These are phyloP conservation scores for Lasioglossum oenotherae DNA, from an alignment of 2,888 invertebrate species.

Conservation along the genomic window DNA sequence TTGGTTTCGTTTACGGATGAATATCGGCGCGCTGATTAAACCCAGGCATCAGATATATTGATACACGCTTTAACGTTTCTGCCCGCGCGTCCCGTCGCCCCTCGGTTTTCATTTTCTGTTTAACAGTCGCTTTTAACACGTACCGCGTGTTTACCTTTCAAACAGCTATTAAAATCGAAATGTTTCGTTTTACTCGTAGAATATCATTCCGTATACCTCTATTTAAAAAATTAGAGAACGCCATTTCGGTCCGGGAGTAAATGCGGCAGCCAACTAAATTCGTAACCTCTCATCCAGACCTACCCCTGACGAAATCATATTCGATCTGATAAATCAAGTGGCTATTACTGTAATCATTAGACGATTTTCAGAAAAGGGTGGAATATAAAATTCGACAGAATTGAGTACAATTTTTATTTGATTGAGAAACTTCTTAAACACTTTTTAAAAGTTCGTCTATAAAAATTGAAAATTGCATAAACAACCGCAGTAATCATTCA, in stretches of 20 bases:
- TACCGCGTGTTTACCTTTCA: not conserved
- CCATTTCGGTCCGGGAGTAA: not conserved
- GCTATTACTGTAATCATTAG: too few species aligned
- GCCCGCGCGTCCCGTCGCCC: not conserved
- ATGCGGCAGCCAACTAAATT: not conserved
- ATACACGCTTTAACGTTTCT: not conserved
- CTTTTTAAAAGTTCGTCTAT: too few species aligned
- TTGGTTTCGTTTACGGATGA: not conserved
- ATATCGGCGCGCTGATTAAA: slow-evolving; percentile 20
- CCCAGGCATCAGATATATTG: slow-evolving; percentile 3
- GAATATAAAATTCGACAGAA: too few species aligned
- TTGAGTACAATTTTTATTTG: too few species aligned
- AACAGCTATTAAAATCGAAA: not conserved
- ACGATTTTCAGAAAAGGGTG: too few species aligned
- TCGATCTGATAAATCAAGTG: too few species aligned
- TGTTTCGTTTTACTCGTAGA: not conserved
- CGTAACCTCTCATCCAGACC: not conserved
- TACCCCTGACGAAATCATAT: too few species aligned
- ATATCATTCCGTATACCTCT: not conserved
- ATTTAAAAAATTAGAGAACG: not conserved
- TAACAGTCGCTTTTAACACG: slow-evolving; percentile 1
- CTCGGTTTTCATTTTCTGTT: slow-evolving; percentile 1
- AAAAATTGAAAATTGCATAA: too few species aligned
- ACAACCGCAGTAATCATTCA: too few species aligned
- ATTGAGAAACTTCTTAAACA: too few species aligned